A percentile compares a stretch with the other conserved stretches of the same genome.
These are phyloP conservation scores for Dufourea novaeangliae DNA, from an alignment of 1,140 invertebrate species.

Conservation along the genomic window DNA sequence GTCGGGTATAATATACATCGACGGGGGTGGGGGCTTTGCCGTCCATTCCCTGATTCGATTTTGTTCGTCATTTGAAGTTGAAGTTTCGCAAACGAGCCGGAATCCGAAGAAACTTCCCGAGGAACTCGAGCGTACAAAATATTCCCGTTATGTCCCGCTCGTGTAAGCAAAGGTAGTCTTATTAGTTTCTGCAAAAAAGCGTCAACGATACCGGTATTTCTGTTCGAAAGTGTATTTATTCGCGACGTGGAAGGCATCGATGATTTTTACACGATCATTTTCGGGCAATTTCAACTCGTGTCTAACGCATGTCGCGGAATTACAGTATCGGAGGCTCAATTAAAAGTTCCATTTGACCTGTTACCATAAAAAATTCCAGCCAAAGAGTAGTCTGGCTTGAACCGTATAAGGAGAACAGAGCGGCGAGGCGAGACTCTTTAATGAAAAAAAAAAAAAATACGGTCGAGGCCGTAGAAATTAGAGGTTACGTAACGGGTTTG, in stretches of 20 bases:
- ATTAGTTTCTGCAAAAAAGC: too few relatives aligned
- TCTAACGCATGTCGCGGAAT: neutral
- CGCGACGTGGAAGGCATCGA: too few relatives aligned
- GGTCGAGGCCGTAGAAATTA: constrained; percentile 38
- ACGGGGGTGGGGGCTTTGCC: constrained; percentile 42
- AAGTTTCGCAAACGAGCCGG: neutral
- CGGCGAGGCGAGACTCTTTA: constrained; percentile 26
- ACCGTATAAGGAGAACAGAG: too few relatives aligned
- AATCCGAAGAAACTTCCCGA: neutral
- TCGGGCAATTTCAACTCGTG: neutral
- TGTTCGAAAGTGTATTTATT: too few relatives aligned
- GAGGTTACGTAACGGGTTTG: constrained; percentile 45
- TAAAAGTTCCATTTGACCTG: neutral
- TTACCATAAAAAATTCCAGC: neutral
- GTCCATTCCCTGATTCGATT: constrained; percentile 26
- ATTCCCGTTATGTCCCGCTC: too few relatives aligned
- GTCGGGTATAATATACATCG: constrained; percentile 21
- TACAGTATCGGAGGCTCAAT: neutral
- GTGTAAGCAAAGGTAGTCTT: too few relatives aligned
- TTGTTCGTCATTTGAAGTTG: too few relatives aligned
- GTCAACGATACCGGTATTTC: too few relatives aligned
- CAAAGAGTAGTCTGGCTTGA: neutral
- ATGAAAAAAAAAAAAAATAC: constrained; percentile 29
- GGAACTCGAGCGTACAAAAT: too few relatives aligned
- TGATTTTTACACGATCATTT: too few relatives aligned